Conservation (phyloP, 1,140 invertebrate genomes). For the Pseudoatta argentina region DNA sequence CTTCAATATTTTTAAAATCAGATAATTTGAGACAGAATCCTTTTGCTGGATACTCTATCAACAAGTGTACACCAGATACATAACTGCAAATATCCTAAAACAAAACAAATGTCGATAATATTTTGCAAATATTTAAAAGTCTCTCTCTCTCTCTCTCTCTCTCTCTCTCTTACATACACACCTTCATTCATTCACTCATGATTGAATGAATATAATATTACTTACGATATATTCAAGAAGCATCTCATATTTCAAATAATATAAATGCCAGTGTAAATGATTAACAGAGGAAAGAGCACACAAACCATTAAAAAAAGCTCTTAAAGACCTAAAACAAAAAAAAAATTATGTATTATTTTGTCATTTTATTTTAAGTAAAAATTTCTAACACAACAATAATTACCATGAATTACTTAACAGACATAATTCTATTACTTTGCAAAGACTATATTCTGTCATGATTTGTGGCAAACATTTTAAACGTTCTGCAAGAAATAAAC, state of each 20-base stretch:
- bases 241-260: slow-evolving; percentile 89
- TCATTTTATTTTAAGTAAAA: background rate
- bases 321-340: slow-evolving; percentile 83
- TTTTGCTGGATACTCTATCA: slow-evolving; percentile 87
- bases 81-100: slow-evolving; percentile 87
- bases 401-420: slow-evolving; percentile 86
- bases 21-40: slow-evolving; percentile 89
- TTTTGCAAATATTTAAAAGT: slow-evolving; percentile 18
- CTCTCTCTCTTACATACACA: too few species aligned
- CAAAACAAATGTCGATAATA: slow-evolving; percentile 47
- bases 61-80: slow-evolving; percentile 85
- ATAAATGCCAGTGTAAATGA: slow-evolving; percentile 92
- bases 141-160: too few species aligned
- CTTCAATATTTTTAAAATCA: slow-evolving; percentile 78
- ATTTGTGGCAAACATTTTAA: slow-evolving; percentile 88
- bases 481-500: slow-evolving; percentile 89
- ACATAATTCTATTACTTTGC: slow-evolving; percentile 85
- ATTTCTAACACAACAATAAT: slow-evolving; percentile 67
- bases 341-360: background rate
- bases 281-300: slow-evolving; percentile 93
- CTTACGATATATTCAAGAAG: slow-evolving; percentile 89
- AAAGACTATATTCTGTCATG: slow-evolving; percentile 85
- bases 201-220: slow-evolving; percentile 64
- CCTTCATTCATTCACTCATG: too few species aligned
- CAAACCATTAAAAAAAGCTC: slow-evolving; percentile 92